These are phyloP conservation scores for Acipenser ruthenus DNA, from an alignment of 2,797 vertebrate genomes.

Conservation along the genomic window DNA sequence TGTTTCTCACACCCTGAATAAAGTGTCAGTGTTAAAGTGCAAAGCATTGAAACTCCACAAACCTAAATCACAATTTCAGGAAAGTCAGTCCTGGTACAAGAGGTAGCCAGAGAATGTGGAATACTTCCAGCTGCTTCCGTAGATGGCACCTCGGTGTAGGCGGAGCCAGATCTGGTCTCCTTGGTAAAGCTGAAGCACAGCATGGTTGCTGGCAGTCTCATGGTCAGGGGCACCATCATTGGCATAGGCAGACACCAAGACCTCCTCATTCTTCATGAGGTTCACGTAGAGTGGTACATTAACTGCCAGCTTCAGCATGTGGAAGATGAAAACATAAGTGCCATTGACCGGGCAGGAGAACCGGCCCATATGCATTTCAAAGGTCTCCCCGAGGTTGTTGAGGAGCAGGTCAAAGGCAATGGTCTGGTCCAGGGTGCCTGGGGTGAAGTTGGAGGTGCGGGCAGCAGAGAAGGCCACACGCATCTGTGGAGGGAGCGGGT, in stretches of 20 bases:
- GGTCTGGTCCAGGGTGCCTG: conserved; percentile 89
- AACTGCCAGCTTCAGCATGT: conserved; percentile 92
- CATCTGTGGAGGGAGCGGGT: conserved; percentile 79
- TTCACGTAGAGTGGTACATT: conserved; percentile 93
- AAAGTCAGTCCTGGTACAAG: conserved; percentile 86
- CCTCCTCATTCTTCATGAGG: conserved; percentile 94
- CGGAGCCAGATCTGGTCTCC: conserved; percentile 95
- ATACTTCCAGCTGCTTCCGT: conserved; percentile 97
- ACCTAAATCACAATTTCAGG: conserved; percentile 9
- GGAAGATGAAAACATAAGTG: conserved; percentile 92
- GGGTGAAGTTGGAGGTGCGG: conserved; percentile 89
- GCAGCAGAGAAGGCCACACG: conserved; percentile 89
- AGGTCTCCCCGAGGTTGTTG: conserved; percentile 86
- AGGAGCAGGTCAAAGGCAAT: conserved; percentile 89
- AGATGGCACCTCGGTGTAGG: conserved; percentile 90
- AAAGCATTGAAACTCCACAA: conserved; percentile 31
- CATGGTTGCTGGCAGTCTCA: conserved; percentile 91
- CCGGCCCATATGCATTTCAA: conserved; percentile 79
- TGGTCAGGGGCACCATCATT: conserved; percentile 95
- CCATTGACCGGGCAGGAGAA: conserved; percentile 87
- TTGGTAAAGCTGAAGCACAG: conserved; percentile 83
- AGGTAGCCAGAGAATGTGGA: conserved; percentile 97
- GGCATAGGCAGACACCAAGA: conserved; percentile 91
- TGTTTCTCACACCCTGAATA: conserved; percentile 16
- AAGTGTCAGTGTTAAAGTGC: conserved; percentile 31